Conservation (phyloP, 2,888 invertebrate genomes). For the Oxycera nigricornis region DNA sequence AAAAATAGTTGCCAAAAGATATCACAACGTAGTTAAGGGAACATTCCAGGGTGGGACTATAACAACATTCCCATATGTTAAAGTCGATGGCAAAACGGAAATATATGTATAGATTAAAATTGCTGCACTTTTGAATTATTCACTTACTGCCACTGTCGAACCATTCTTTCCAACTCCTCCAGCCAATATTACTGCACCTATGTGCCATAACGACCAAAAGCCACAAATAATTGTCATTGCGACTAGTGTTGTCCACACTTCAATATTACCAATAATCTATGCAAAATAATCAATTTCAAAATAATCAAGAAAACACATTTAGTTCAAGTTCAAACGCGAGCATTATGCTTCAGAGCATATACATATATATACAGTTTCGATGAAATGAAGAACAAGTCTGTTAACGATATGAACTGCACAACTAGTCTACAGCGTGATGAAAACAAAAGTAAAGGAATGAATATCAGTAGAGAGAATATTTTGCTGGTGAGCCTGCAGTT, state of each 20-base stretch:
- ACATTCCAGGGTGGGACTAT: too few relatives aligned
- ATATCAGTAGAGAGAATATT: too few relatives aligned
- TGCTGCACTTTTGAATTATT: not conserved
- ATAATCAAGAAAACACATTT: slow-evolving; percentile 16
- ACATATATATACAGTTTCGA: too few relatives aligned
- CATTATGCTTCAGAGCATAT: too few relatives aligned
- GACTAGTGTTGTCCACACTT: slow-evolving; percentile 79
- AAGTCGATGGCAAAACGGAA: not conserved
- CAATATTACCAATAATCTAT: slow-evolving; percentile 69
- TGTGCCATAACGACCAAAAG: slow-evolving; percentile 74
- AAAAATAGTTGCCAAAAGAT: slow-evolving; percentile 42
- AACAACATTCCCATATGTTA: too few relatives aligned
- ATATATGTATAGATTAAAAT: not conserved
- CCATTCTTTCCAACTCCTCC: slow-evolving; percentile 99
- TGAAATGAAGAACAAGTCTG: too few relatives aligned
- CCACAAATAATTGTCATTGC: slow-evolving; percentile 77
- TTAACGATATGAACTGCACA: too few relatives aligned
- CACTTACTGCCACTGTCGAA: slow-evolving; percentile 97
- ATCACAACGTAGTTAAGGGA: slow-evolving; percentile 37
- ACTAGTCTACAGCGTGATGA: too few relatives aligned
- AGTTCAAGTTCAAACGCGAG: not conserved
- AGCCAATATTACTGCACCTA: slow-evolving; percentile 80
- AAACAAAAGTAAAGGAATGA: not conserved
- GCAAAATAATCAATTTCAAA: slow-evolving; percentile 35
- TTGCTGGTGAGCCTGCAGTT: too few relatives aligned